phyloP scores from a whole-genome alignment of 2,888 invertebrate genomes.

The Dioctria rufipes region DNA sequence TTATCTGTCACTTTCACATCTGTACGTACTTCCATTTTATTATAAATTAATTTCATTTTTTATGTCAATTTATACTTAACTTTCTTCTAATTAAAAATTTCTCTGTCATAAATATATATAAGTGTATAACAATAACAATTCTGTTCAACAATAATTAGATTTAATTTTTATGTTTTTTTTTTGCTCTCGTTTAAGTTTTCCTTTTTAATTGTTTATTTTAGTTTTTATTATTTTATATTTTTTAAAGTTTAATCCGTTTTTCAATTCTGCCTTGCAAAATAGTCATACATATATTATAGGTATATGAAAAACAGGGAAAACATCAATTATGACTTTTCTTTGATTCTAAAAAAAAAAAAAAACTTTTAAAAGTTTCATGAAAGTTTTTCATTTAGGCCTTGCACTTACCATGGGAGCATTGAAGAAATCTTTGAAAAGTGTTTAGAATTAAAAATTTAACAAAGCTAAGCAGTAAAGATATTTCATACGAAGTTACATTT shows the following conservation, averaged over 20 bases:
- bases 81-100: constrained; percentile 42
- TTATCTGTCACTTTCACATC: too few relatives aligned
- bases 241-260: neutral
- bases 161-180: constrained; percentile 40
- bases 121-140: constrained; percentile 60
- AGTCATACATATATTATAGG: neutral
- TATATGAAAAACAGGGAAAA: too few relatives aligned
- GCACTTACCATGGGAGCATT: too few relatives aligned
- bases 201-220: constrained; percentile 31
- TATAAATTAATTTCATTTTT: neutral
- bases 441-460: too few relatives aligned
- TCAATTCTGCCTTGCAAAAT: neutral
- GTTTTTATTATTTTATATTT: constrained; percentile 9
- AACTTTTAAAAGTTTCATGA: too few relatives aligned
- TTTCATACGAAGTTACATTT: too few relatives aligned
- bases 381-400: too few relatives aligned
- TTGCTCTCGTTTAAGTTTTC: constrained; percentile 21
- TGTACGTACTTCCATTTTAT: neutral
- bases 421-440: too few relatives aligned
- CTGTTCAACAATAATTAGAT: constrained; percentile 58
- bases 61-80: neutral
- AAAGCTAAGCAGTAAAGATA: too few relatives aligned
- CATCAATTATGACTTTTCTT: too few relatives aligned
- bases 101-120: constrained; percentile 56
- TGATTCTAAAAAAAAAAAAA: too few relatives aligned